Evolutionary conservation across 2,113 vertebrate genomes (phyloP), one percentile per base, ranked within the genome.

Genomic region (Monopterus albus): DNA sequence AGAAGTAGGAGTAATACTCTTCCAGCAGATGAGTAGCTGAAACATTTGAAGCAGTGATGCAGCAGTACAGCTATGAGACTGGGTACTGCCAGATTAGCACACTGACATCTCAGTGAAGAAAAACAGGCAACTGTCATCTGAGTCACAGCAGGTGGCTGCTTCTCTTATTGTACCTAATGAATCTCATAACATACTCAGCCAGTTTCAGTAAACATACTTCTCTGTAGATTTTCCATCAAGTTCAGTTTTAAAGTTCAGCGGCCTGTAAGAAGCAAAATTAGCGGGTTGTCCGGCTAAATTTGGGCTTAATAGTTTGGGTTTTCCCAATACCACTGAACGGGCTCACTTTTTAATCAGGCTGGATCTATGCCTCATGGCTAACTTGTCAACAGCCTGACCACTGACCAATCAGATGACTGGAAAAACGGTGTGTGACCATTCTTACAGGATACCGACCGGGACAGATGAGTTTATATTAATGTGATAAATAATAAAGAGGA

Each of bases 1-100:
- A 53, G 50, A 17, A 50, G 60, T 39, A 39, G 82, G 82, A 85
- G 81, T 88, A 85, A 89, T 87, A 56, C 14, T 35, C 75, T 81
- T 78, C 69, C 70, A 55, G 83, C 79, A 86, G 80, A 83, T 74
- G 86, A 81, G 75, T 57, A 57, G 75, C 61, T 81, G 88, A 73
- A 89, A 89, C 59, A 71, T 76, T 86, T 89, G 88, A 83, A 79
- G 69, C 71, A 17, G 67, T 71, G 84, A 82, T 73, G 73, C 78
- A 77, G 81, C 73, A 2, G 45, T 51, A 52, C 67, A 49, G 69
- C 72, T 36, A 45, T 64, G 79, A 83, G 88, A 78, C 78, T 20
- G 31, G 67, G 68, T 2, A 74, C 40, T 36, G 71, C 77, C 84
- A 71, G 67, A 83, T 88, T 58, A 79, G 66, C 33, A 45, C 66